Percentiles rank a stretch among this genome's conserved stretches.
These are phyloP conservation scores for Schizothorax lantsangensis DNA, from an alignment of 2,797 vertebrate genomes.

Conservation along the genomic window DNA sequence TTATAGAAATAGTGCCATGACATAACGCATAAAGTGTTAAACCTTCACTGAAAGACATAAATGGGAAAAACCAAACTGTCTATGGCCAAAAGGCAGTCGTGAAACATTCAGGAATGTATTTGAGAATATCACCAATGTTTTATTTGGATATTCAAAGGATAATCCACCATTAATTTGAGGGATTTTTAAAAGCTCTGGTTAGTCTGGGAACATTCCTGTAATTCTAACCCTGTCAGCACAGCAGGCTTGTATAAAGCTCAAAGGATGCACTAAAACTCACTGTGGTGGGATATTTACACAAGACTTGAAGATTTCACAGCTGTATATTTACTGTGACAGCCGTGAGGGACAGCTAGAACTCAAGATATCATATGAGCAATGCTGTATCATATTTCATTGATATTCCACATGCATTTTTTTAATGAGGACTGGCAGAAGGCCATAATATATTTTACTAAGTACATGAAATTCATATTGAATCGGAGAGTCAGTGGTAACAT, in stretches of 20 bases:
- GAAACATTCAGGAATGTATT: conserved; percentile 1
- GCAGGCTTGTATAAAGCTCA: conserved; percentile 46
- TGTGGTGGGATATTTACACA: conserved; percentile 40
- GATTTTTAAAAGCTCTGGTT: conserved; percentile 47
- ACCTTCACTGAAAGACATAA: not conserved
- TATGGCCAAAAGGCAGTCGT: not conserved
- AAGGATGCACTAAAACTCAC: conserved; percentile 50
- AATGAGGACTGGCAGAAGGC: conserved; percentile 15
- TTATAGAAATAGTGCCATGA: not conserved
- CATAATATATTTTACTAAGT: not conserved
- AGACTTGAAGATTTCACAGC: conserved; percentile 44
- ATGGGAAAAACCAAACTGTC: not conserved
- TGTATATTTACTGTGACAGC: conserved; percentile 47
- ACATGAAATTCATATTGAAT: not conserved
- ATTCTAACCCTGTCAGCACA: conserved; percentile 40
- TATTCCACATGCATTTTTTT: conserved; percentile 3
- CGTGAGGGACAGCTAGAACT: conserved; percentile 36
- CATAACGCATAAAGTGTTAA: not conserved
- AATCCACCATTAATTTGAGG: conserved; percentile 2
- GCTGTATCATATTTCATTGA: conserved; percentile 52
- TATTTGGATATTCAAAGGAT: conserved; percentile 34
- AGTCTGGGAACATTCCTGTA: conserved; percentile 38
- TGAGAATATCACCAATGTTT: conserved; percentile 9
- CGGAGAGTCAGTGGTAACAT: not conserved
- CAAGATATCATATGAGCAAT: conserved; percentile 22